These are phyloP conservation scores for Darevskia mixta DNA, from an alignment of 2,797 vertebrate species.

Conservation along the genomic window DNA sequence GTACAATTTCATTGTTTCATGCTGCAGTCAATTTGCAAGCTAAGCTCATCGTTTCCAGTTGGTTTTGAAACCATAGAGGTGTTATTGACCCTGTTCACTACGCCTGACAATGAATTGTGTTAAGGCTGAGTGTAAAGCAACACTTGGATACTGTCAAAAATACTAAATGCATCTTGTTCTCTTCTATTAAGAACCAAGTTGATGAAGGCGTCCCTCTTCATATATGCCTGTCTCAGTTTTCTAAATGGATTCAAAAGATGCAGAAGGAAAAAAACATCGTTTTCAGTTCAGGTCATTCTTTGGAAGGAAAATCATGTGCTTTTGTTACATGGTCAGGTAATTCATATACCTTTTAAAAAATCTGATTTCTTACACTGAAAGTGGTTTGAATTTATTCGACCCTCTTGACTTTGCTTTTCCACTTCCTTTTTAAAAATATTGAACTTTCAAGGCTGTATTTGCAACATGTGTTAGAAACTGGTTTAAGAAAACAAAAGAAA, in stretches of 20 bases:
- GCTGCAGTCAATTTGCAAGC: not conserved
- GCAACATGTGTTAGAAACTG: not conserved
- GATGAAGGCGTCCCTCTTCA: conserved; percentile 90
- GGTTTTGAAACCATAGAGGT: not conserved
- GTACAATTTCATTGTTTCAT: conserved; percentile 63
- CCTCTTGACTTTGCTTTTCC: not conserved
- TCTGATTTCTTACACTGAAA: not conserved
- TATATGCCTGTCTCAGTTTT: conserved; percentile 91
- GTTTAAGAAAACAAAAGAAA: not conserved
- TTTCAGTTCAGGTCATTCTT: conserved; percentile 72
- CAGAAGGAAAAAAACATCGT: conserved; percentile 84
- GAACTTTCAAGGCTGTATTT: not conserved
- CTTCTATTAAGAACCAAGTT: conserved; percentile 85
- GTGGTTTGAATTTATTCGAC: no score
- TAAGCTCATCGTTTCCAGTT: not conserved
- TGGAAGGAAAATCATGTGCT: conserved; percentile 80
- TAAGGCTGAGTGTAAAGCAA: not conserved
- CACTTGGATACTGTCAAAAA: not conserved
- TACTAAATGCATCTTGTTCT: not conserved
- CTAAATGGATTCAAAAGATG: conserved; percentile 89
- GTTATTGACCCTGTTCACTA: not conserved
- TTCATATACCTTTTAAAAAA: not conserved
- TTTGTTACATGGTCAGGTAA: conserved; percentile 98
- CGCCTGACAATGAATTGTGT: no score
- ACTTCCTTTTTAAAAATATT: no score